Conservation (phyloP, 1,140 invertebrate species). For the Venustaconcha ellipsiformis region DNA sequence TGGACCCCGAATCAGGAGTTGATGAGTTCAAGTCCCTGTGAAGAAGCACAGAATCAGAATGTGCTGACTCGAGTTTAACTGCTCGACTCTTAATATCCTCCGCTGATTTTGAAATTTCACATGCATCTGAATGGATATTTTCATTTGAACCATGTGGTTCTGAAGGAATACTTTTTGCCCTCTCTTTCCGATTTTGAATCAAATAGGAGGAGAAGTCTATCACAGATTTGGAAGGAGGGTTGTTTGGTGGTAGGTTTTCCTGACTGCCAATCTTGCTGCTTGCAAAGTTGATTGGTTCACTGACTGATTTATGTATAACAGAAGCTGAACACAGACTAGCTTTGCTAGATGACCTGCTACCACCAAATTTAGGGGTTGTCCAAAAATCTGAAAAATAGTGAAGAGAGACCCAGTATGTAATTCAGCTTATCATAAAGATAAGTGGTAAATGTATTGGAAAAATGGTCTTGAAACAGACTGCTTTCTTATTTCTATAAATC, state of each 20-base stretch:
- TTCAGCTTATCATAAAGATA: no score
- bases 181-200: conserved; percentile 26
- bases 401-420: no score
- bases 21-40: no score
- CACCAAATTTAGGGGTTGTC: conserved; percentile 78
- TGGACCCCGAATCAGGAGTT: no score
- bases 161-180: conserved; percentile 5
- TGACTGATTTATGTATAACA: conserved; percentile 55
- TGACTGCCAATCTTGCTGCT: conserved; percentile 20
- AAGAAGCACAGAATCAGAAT: no score
- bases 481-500: no score
- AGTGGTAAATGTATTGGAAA: no score
- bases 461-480: no score
- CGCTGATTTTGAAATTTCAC: no score
- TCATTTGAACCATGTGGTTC: not conserved
- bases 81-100: no score
- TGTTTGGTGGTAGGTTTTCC: conserved; percentile 20
- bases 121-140: not conserved
- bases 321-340: conserved; percentile 73
- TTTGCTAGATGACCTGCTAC: conserved; percentile 19
- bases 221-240: conserved; percentile 33
- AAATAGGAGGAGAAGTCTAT: conserved; percentile 41
- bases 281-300: conserved; percentile 61
- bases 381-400: conserved; percentile 79
- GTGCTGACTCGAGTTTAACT: no score